These are phyloP conservation scores for Cotesia vestalis DNA, from an alignment of 1,140 invertebrate genomes.

Conservation along the genomic window DNA sequence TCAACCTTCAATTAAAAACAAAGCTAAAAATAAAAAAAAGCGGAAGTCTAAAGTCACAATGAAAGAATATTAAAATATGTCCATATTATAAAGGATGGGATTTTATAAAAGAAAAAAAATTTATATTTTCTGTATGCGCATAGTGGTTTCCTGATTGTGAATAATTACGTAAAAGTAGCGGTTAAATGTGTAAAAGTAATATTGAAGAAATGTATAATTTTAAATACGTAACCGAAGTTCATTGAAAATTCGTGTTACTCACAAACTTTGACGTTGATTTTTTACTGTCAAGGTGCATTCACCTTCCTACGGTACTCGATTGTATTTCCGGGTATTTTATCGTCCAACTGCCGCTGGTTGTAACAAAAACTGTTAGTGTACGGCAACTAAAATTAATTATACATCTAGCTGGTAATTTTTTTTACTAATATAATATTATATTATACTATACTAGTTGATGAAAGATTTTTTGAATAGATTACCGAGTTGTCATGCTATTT, in stretches of 20 bases:
- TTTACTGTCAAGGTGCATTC: constrained; percentile 28
- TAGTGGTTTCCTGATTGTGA: too few relatives aligned
- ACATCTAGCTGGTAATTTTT: neutral
- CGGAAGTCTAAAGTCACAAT: too few relatives aligned
- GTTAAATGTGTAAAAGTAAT: constrained; percentile 30
- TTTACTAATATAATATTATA: neutral
- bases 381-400: neutral
- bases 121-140: too few relatives aligned
- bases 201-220: neutral
- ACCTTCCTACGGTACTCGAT: constrained; percentile 36
- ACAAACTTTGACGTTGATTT: constrained; percentile 28
- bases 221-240: neutral
- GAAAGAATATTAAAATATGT: too few relatives aligned
- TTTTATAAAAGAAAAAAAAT: too few relatives aligned
- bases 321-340: constrained; percentile 29
- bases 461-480: too few relatives aligned
- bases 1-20: too few relatives aligned
- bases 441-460: too few relatives aligned
- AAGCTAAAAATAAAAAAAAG: too few relatives aligned
- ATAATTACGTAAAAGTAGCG: constrained; percentile 35
- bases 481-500: too few relatives aligned
- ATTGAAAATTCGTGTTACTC: constrained; percentile 14
- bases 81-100: too few relatives aligned
- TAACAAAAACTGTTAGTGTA: constrained; percentile 6
- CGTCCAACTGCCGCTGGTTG: constrained; percentile 9